A percentile compares a stretch with the other conserved stretches of the same genome.
Conservation (phyloP, 2,113 vertebrate species). For the Mesocricetus auratus region DNA sequence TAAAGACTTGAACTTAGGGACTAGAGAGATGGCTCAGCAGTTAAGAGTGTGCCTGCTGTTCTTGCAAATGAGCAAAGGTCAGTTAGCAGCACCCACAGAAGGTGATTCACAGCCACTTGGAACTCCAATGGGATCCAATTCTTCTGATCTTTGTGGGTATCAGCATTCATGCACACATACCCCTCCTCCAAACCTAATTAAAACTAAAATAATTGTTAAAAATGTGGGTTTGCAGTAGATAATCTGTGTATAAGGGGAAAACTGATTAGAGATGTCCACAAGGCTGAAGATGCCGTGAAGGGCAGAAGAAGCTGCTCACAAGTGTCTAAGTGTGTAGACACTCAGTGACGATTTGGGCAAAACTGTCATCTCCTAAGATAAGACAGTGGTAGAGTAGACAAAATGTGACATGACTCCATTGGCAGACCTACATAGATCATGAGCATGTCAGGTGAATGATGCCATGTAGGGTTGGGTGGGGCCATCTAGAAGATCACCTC, state of each 20-base stretch:
- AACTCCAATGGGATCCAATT: too few species aligned
- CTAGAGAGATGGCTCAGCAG: neutral
- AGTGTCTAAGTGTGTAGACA: neutral
- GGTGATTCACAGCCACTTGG: too few species aligned
- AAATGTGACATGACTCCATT: neutral
- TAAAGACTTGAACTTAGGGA: neutral
- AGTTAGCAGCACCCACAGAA: neutral
- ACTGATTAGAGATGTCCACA: neutral
- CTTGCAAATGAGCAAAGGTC: neutral
- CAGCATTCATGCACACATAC: neutral
- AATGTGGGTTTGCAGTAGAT: neutral
- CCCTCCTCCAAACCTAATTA: neutral
- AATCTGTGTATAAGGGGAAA: neutral
- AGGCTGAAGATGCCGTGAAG: neutral
- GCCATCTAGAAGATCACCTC: neutral
- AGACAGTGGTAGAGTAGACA: too few species aligned
- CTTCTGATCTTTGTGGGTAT: neutral
- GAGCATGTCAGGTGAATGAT: neutral
- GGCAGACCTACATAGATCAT: fast-evolving
- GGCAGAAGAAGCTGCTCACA: too few species aligned
- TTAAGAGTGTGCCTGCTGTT: neutral
- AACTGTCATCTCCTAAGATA: neutral
- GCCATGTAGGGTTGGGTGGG: neutral
- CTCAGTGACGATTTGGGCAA: neutral
- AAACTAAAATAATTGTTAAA: neutral